phyloP scores from a whole-genome alignment of 2,888 invertebrate species.

The Lepeophtheirus nordmannii region DNA sequence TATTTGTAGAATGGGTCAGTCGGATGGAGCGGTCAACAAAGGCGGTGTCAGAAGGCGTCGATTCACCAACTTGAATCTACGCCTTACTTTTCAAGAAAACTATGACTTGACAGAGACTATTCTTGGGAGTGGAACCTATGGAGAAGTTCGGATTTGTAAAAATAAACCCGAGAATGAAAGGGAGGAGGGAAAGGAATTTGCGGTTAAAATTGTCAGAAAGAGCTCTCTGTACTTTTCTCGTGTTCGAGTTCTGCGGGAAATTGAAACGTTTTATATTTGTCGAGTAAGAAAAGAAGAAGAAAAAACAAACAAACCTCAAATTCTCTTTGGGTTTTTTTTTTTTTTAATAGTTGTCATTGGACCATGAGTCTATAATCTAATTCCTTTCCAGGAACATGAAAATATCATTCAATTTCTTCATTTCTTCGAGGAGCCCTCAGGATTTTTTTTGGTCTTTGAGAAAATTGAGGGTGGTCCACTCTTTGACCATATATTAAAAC shows the following conservation, averaged over 20 bases:
- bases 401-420: slow-evolving; percentile 94
- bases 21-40: too few relatives aligned
- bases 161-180: background rate
- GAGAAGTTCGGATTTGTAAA: slow-evolving; percentile 7
- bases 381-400: slow-evolving; percentile 56
- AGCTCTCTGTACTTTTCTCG: background rate
- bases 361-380: too few relatives aligned
- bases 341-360: too few relatives aligned
- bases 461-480: slow-evolving; percentile 90
- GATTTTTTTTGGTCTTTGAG: slow-evolving; percentile 90
- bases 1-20: too few relatives aligned
- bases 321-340: too few relatives aligned
- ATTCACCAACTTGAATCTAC: slow-evolving; percentile 39
- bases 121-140: slow-evolving; percentile 12
- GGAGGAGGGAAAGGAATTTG: background rate
- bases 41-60: too few relatives aligned
- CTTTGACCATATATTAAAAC: slow-evolving; percentile 77
- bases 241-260: slow-evolving; percentile 14
- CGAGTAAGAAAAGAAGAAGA: too few relatives aligned
- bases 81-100: slow-evolving; percentile 74
- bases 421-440: slow-evolving; percentile 85
- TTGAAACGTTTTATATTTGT: slow-evolving; percentile 19
- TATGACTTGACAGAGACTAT: slow-evolving; percentile 18
- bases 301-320: too few relatives aligned
- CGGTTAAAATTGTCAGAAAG: slow-evolving; percentile 31